phyloP scores from a whole-genome alignment of 2,113 vertebrate species.

The Theristicus caerulescens region DNA sequence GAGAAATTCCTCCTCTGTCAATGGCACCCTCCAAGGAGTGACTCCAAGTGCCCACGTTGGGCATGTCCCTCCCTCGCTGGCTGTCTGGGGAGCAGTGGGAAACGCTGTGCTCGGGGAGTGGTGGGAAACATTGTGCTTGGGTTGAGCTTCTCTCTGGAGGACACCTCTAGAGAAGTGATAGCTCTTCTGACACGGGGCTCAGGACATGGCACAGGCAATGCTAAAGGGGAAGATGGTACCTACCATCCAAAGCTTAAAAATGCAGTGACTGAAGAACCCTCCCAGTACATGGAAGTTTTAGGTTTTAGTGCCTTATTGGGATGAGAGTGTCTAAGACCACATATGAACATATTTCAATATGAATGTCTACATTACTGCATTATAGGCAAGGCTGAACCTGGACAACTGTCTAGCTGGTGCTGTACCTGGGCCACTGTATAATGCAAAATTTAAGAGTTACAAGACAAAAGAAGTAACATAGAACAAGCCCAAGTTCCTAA shows the following conservation, averaged over 20 bases:
- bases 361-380: background rate
- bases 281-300: background rate
- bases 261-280: background rate
- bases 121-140: fast-evolving
- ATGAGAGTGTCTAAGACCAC: background rate
- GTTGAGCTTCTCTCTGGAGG: background rate
- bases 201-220: fast-evolving
- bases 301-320: background rate
- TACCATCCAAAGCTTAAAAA: background rate
- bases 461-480: background rate
- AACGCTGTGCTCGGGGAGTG: fast-evolving
- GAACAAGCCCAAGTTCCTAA: background rate
- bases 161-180: background rate
- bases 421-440: background rate
- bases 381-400: background rate
- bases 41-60: fast-evolving
- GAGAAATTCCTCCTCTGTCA: background rate
- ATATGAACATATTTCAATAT: background rate
- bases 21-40: background rate
- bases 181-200: fast-evolving
- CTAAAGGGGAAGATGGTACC: background rate
- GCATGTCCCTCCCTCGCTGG: fast-evolving
- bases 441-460: background rate
- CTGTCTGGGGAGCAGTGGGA: fast-evolving
- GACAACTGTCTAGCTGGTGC: background rate